phyloP scores from a whole-genome alignment of 2,888 invertebrate species.

The Nipponacmea schrenckii region DNA sequence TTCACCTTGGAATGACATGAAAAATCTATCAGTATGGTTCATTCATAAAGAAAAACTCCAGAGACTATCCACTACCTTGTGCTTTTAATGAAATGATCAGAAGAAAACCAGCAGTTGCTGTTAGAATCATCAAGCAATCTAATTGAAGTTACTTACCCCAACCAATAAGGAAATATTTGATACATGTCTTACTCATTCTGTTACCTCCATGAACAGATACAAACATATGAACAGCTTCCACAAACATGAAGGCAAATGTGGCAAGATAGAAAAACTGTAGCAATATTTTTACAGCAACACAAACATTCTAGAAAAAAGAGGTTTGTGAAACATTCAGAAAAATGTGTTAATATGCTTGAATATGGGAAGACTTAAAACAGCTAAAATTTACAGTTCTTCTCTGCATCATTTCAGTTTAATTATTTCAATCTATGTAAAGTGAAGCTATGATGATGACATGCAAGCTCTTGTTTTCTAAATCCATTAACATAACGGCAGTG shows the following conservation, averaged over 20 bases:
- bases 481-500: too few relatives aligned
- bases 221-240: conserved; percentile 48
- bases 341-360: not conserved
- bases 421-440: too few relatives aligned
- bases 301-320: conserved; percentile 39
- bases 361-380: too few relatives aligned
- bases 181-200: conserved; percentile 10
- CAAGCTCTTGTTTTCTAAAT: too few relatives aligned
- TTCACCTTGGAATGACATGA: not conserved
- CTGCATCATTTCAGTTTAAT: too few relatives aligned
- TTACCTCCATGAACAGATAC: conserved; percentile 31
- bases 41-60: not conserved
- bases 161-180: conserved; percentile 37
- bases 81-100: not conserved
- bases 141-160: conserved; percentile 37
- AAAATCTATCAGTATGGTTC: not conserved
- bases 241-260: conserved; percentile 50
- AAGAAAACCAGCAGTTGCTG: not conserved
- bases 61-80: not conserved
- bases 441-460: too few relatives aligned
- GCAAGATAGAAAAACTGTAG: conserved; percentile 53
- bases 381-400: too few relatives aligned
- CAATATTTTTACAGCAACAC: conserved; percentile 40
- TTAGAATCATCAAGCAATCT: not conserved
- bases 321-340: not conserved